Evolutionary conservation across 2,888 invertebrate species (phyloP), one percentile per base, ranked within the genome.

Genomic region (Hedychridium roseum): DNA sequence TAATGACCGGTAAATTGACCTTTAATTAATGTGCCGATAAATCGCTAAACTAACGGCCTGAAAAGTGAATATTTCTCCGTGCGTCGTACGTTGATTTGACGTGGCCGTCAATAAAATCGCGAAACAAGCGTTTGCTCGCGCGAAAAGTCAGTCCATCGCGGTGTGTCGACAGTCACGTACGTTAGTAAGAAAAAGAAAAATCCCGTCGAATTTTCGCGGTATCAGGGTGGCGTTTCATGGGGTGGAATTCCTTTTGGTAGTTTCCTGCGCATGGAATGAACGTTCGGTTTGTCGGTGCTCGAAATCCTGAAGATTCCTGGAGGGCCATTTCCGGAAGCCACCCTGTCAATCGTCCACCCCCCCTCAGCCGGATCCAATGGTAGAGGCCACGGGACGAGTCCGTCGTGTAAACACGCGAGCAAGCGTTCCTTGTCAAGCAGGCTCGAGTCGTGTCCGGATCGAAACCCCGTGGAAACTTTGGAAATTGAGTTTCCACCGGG

Each of bases 371-470:
- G 34, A 57, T 57, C 54, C 51, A 62, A 54, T 41, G 50, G 27
- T n/a, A 52, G 50, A 44, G 44, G 59, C 59, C 45, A 46, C 40
- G n/a, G n/a, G 46, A 55, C 52, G 60, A 57, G 27, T 50, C 53
- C 55, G 57, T 54, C 54, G 57, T 57, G 65, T 63, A 64, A n/a
- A 66, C 54, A 49, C 65, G 60, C 56, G 66, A 68, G 60, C 56
- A 66, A 69, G 66, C 66, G 57, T 54, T 60, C 70, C 64, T 68
- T 64, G 69, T 64, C 63, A 57, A 67, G 64, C 64, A 63, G 60
- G 54, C 58, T 55, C 43, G 55, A 60, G 38, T 44, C 17, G 20
- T 17, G 2, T 38, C 17, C 55, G 40, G 28, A 32, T 30, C 11
- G 40, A 12, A n/a, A n/a, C n/a, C n/a, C n/a, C n/a, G n/a, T n/a